A percentile compares a stretch with the other conserved stretches of the same genome.
These are phyloP conservation scores for Mesorhabditis sp. DNA, from an alignment of 2,888 invertebrate genomes.

Conservation along the genomic window DNA sequence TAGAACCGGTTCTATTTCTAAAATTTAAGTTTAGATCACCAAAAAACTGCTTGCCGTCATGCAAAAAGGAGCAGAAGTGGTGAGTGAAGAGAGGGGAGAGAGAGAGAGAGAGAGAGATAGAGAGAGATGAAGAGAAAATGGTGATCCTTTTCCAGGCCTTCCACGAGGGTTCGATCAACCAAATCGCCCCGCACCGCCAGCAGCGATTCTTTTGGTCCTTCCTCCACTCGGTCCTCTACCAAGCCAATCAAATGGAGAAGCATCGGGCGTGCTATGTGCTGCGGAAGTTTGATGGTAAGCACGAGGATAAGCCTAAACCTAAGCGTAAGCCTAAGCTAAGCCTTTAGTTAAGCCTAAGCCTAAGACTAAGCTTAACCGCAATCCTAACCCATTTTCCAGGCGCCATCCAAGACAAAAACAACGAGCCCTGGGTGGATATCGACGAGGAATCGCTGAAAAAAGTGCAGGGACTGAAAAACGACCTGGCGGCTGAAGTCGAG, in stretches of 20 bases:
- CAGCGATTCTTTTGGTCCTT: constrained; percentile 39
- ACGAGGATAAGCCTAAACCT: too few species aligned
- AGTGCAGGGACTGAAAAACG: background rate
- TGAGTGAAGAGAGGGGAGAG: constrained; percentile 10
- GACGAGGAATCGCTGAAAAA: constrained; percentile 1
- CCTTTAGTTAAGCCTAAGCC: too few species aligned
- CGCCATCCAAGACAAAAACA: constrained; percentile 1
- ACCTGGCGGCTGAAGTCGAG: background rate
- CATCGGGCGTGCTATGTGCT: background rate
- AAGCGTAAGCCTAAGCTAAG: too few species aligned
- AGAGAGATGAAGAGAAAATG: too few species aligned
- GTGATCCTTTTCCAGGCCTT: constrained; percentile 19
- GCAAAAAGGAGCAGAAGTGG: constrained; percentile 35
- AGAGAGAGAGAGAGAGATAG: too few species aligned
- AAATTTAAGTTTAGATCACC: background rate
- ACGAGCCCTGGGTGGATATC: constrained; percentile 3
- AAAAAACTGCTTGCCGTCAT: constrained; percentile 25
- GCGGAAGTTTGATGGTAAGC: background rate
- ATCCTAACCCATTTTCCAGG: background rate
- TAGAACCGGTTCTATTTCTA: background rate
- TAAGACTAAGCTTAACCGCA: too few species aligned
- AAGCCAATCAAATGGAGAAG: constrained; percentile 16
- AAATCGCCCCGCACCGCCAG: constrained; percentile 38
- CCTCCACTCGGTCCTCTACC: constrained; percentile 26
- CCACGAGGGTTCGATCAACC: constrained; percentile 40